Conservation (phyloP, 1,140 invertebrate species). For the Laodelphax striatellus region DNA sequence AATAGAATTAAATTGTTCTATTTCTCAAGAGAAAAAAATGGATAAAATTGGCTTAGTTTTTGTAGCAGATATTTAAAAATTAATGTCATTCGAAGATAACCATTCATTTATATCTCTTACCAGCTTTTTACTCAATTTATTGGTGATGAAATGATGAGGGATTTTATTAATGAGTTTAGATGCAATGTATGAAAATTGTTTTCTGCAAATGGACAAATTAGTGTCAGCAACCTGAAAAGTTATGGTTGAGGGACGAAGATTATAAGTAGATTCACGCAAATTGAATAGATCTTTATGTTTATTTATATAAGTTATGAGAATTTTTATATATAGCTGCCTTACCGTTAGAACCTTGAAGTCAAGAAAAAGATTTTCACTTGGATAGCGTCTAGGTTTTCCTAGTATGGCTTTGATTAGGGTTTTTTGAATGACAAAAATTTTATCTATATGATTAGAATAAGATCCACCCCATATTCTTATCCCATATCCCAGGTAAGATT, state of each 20-base stretch:
- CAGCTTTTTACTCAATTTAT: background rate
- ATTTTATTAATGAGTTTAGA: background rate
- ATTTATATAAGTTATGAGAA: background rate
- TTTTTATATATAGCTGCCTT: background rate
- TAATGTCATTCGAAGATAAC: background rate
- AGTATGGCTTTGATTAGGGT: background rate
- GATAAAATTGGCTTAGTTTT: no score
- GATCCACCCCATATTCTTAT: background rate
- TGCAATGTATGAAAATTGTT: background rate
- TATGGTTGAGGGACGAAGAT: background rate
- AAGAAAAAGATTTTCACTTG: background rate
- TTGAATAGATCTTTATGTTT: background rate
- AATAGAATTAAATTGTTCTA: no score
- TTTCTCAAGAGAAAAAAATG: no score
- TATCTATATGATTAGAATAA: background rate
- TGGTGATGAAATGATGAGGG: background rate
- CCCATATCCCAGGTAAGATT: background rate
- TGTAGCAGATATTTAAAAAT: no score
- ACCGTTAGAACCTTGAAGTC: background rate
- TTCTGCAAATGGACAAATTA: background rate
- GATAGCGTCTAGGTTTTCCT: background rate
- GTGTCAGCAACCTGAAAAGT: no score
- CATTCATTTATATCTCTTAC: background rate
- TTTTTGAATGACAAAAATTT: background rate
- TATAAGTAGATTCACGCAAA: background rate